These are phyloP conservation scores for Crioceris asparagi DNA, from an alignment of 2,888 invertebrate genomes.

Conservation along the genomic window DNA sequence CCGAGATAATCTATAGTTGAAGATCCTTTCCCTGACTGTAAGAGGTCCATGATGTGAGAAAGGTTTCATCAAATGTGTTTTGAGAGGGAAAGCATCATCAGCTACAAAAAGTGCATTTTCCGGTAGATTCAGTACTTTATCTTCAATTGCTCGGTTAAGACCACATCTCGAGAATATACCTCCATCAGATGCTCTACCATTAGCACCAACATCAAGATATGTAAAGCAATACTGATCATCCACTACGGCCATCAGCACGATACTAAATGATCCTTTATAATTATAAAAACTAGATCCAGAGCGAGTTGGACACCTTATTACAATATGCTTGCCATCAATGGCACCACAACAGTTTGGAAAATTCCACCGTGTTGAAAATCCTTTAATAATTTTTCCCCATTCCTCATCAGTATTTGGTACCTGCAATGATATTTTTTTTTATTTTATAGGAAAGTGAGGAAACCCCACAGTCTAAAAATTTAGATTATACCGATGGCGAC, in stretches of 20 bases:
- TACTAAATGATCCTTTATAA: conserved; percentile 28
- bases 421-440: conserved; percentile 1
- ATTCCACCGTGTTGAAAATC: conserved; percentile 7
- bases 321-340: conserved; percentile 24
- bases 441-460: conserved; percentile 4
- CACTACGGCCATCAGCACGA: conserved; percentile 30
- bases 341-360: conserved; percentile 28
- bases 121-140: conserved; percentile 2
- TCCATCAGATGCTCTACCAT: conserved; percentile 6
- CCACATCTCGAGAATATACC: conserved; percentile 4
- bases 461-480: too few relatives aligned
- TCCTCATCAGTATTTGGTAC: conserved; percentile 5
- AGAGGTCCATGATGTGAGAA: background rate
- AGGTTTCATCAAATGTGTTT: conserved; percentile 5
- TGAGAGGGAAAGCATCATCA: conserved; percentile 7
- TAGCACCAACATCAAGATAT: conserved; percentile 5
- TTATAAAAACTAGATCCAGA: conserved; percentile 23
- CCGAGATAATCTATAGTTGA: conserved; percentile 5
- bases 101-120: conserved; percentile 5
- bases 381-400: conserved; percentile 6
- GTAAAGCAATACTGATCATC: conserved; percentile 22
- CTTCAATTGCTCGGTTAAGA: conserved; percentile 6
- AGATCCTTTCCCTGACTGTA: conserved; percentile 2
- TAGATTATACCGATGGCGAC: too few relatives aligned
- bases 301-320: conserved; percentile 23